phyloP scores from a whole-genome alignment of 2,113 vertebrate genomes.

The Thalassarche chlororhynchos region DNA sequence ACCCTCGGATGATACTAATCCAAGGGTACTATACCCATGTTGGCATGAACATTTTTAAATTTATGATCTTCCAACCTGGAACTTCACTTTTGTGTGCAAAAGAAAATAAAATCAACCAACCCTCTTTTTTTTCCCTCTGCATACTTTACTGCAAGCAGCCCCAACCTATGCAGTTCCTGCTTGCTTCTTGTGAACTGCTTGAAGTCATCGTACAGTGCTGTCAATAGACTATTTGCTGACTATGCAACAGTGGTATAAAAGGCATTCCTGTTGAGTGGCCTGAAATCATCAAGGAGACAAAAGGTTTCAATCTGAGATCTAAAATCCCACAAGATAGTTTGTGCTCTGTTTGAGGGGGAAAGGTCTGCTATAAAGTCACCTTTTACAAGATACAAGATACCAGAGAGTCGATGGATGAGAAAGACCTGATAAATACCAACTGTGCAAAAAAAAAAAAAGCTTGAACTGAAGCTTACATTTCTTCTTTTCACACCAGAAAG shows the following conservation, averaged over 20 bases:
- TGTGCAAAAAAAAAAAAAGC: neutral
- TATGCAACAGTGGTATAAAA: neutral
- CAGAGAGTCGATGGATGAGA: neutral
- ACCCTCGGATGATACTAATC: neutral
- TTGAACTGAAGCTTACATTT: neutral
- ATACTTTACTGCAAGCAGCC: neutral
- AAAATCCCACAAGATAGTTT: neutral
- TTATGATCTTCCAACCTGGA: neutral
- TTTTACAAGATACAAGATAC: neutral
- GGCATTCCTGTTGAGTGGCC: neutral
- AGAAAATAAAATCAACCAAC: neutral
- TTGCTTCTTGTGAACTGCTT: neutral
- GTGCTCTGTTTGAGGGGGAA: neutral
- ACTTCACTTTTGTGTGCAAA: neutral
- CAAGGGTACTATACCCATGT: neutral
- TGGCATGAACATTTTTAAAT: neutral
- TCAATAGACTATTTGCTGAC: neutral
- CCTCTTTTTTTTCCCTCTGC: neutral
- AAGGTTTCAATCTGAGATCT: neutral
- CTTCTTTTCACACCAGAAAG: neutral
- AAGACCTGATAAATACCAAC: neutral
- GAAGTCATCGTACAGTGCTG: neutral
- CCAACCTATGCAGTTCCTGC: neutral
- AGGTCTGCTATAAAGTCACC: neutral
- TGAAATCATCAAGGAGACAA: neutral